Evolutionary conservation across 2,888 invertebrate genomes (phyloP).

Genomic region (Phengaris arion): DNA sequence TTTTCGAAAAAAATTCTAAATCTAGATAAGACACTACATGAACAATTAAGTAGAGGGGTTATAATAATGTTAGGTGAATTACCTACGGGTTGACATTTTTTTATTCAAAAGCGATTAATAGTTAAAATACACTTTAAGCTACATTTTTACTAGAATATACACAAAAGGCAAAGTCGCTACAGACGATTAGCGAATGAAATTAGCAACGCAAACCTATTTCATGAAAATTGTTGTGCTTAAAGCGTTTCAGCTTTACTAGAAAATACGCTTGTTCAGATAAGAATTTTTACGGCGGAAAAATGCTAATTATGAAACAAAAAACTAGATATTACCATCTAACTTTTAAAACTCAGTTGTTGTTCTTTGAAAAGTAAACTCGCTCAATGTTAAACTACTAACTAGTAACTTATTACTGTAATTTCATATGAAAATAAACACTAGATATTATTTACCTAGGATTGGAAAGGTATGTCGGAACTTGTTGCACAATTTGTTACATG

Average conservation of each 20-base stretch:
- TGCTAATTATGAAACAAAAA: conserved; percentile 8
- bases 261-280: conserved; percentile 17
- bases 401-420: not conserved
- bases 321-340: not conserved
- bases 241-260: conserved; percentile 7
- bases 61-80: not conserved
- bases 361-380: not conserved
- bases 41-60: not conserved
- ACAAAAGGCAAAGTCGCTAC: conserved; percentile 4
- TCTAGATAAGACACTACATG: not conserved
- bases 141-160: conserved; percentile 13
- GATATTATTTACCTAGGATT: conserved; percentile 1
- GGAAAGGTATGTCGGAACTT: not conserved
- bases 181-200: conserved; percentile 18
- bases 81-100: not conserved
- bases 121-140: not conserved
- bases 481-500: not conserved
- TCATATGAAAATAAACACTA: not conserved
- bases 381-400: not conserved
- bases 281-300: not conserved
- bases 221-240: conserved; percentile 14
- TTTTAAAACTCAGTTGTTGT: not conserved
- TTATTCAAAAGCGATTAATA: not conserved
- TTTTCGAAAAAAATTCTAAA: not conserved
- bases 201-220: conserved; percentile 14